Conservation (phyloP, 2,113 vertebrate species). For the Pogona vitticeps region DNA sequence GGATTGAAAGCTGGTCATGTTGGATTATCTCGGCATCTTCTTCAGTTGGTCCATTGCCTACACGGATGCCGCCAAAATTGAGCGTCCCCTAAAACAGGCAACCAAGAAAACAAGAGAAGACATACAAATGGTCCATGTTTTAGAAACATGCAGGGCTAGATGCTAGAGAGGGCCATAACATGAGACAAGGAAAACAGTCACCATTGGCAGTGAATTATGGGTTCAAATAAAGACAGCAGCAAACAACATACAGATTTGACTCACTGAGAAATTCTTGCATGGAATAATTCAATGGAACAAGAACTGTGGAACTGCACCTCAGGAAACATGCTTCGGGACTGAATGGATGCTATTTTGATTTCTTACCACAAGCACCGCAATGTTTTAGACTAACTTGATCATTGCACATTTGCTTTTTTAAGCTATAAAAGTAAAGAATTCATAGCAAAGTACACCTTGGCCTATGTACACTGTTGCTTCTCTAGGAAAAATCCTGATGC, state of each 20-base stretch:
- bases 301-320: not conserved
- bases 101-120: conserved; percentile 72
- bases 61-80: conserved; percentile 95
- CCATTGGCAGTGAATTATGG: not conserved
- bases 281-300: not conserved
- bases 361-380: not conserved
- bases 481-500: not conserved
- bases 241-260: not conserved
- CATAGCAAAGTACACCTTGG: not conserved
- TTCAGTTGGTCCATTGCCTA: conserved; percentile 97
- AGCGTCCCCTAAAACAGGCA: conserved; percentile 86
- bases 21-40: conserved; percentile 98
- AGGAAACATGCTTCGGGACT: not conserved
- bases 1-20: conserved; percentile 94
- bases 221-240: not conserved
- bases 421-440: not conserved
- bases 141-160: conserved; percentile 27
- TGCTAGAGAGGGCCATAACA: not conserved
- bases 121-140: conserved; percentile 63
- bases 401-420: not conserved
- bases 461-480: not conserved
- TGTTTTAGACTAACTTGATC: not conserved
- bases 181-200: not conserved
- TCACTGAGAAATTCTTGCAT: not conserved
- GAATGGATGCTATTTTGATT: not conserved